phyloP scores from a whole-genome alignment of 2,888 invertebrate genomes.

The Metacarcinus magister region DNA sequence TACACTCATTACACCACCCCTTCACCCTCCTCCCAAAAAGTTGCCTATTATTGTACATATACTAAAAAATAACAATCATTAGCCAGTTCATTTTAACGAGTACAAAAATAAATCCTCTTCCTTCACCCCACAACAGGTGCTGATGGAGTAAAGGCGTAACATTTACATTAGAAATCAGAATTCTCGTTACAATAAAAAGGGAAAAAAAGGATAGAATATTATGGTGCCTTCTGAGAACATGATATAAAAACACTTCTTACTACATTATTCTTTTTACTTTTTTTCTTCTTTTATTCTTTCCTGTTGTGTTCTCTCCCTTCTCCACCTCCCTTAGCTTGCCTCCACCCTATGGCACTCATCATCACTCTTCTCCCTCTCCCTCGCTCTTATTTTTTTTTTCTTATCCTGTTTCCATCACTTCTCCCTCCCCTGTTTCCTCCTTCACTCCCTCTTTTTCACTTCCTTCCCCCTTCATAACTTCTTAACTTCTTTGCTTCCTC shows the following conservation, averaged over 20 bases:
- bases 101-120: too few species aligned
- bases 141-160: too few species aligned
- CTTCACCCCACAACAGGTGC: too few species aligned
- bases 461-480: conserved; percentile 14
- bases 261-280: background rate
- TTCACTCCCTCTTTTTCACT: background rate
- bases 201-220: background rate
- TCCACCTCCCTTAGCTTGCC: background rate
- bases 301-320: background rate
- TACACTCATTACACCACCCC: background rate
- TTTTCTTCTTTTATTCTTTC: too few species aligned
- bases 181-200: background rate
- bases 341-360: background rate
- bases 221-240: background rate
- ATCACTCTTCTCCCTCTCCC: background rate
- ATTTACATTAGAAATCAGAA: too few species aligned
- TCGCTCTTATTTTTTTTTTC: background rate
- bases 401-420: background rate
- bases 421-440: background rate
- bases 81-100: too few species aligned
- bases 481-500: background rate
- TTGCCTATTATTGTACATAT: too few species aligned
- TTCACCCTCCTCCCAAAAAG: background rate
- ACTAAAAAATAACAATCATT: too few species aligned
- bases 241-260: background rate